Percentiles rank a stretch among this genome's conserved stretches.
Evolutionary conservation across 2,888 invertebrate species (phyloP).

Genomic region (Drosophila incognita): DNA sequence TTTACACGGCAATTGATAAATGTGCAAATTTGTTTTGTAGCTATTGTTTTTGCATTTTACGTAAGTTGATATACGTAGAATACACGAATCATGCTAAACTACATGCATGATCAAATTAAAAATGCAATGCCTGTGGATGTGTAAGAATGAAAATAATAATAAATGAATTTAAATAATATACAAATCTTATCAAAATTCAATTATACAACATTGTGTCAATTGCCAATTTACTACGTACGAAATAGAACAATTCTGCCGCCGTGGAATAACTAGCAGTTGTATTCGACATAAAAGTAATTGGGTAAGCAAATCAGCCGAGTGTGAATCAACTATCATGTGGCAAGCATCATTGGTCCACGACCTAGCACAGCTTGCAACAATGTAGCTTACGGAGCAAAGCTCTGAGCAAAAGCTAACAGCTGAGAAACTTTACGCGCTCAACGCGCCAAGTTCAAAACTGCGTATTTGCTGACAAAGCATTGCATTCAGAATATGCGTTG

Average conservation of each 20-base stretch:
- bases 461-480: background rate
- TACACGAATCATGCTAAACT: conserved; percentile 13
- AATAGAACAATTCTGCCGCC: conserved; percentile 13
- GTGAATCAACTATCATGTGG: background rate
- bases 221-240: background rate
- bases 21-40: conserved; percentile 50
- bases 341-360: conserved; percentile 29
- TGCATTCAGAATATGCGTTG: background rate
- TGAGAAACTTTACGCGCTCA: conserved; percentile 14
- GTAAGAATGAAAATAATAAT: conserved; percentile 2
- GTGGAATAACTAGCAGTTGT: conserved; percentile 25
- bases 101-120: conserved; percentile 10
- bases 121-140: conserved; percentile 9
- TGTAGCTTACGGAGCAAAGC: conserved; percentile 27
- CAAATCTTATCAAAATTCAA: background rate
- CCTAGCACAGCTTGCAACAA: conserved; percentile 42
- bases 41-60: conserved; percentile 53
- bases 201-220: conserved; percentile 1
- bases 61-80: conserved; percentile 49
- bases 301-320: conserved; percentile 52
- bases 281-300: conserved; percentile 1
- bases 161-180: background rate
- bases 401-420: background rate
- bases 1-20: conserved; percentile 40
- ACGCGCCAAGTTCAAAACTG: conserved; percentile 26